Conservation (phyloP, 35 echinoderm and acorn worm genomes). For the Nesometra sesokonis region DNA sequence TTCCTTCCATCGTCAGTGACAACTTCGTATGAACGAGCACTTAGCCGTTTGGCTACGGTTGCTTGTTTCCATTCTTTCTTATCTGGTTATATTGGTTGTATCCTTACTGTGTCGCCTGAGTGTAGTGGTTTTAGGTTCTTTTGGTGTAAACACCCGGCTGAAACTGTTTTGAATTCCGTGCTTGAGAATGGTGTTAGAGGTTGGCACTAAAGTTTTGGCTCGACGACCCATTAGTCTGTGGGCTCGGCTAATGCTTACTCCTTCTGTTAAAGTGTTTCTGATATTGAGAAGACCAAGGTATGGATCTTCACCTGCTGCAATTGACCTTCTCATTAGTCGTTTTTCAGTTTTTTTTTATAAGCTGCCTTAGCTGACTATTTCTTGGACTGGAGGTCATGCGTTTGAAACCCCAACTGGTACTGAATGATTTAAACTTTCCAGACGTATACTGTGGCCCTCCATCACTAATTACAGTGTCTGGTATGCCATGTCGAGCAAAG, state of each 20-base stretch:
- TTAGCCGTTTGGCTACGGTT: neutral
- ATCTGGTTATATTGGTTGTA: neutral
- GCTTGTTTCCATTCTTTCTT: conserved; percentile 19
- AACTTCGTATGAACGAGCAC: conserved; percentile 13
- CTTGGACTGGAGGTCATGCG: neutral
- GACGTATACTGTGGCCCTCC: conserved; percentile 7
- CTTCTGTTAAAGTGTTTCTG: neutral
- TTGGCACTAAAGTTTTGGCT: conserved; percentile 3
- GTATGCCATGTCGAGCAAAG: conserved; percentile 5
- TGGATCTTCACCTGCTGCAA: conserved; percentile 3
- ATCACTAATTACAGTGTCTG: conserved; percentile 11
- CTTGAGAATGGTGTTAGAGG: neutral
- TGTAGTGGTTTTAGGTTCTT: neutral
- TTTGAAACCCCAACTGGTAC: neutral
- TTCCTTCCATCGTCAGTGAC: neutral
- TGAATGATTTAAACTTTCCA: neutral
- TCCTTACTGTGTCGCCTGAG: conserved; percentile 2
- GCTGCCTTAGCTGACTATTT: neutral
- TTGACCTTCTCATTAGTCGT: neutral
- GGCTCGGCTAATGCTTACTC: neutral
- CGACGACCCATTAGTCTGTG: neutral
- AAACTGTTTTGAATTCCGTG: neutral
- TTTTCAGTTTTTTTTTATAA: neutral
- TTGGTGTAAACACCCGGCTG: neutral
- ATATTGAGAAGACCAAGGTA: conserved; percentile 1